Evolutionary conservation across 2,888 invertebrate species (phyloP), one percentile per base, ranked within the genome.

Genomic region (Tachina fera): DNA sequence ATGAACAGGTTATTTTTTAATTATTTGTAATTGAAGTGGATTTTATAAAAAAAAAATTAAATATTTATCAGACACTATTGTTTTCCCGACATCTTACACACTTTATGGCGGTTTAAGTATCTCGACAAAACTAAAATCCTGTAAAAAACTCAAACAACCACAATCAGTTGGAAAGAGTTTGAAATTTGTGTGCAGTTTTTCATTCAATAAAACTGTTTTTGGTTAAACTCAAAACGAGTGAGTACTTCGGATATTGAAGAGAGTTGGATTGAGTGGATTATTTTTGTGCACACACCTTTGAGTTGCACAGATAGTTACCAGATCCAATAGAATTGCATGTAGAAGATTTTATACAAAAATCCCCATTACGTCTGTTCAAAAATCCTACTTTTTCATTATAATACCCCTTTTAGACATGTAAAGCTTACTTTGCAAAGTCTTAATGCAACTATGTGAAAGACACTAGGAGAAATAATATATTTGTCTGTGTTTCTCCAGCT

Each of bases 81-180:
- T 72, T 81, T 83, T 63, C 78, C 87, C 75, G 84, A 85, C 56
- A 85, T 87, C 39, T 77, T 43, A 9, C 41, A 14, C 61, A 65
- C 88, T 87, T 87, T 87, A 84, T 85, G 58, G 61, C 91, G 88
- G 88, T 88, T 88, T 87, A 89, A 91, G 88, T 88, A 83, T 84
- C 90, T 90, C 89, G 89, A 87, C 84, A 87, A 88, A 87, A 90
- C 90, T 91, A 87, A 90, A 72, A 84, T 80, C 65, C 78, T 71
- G 70, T 16, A 60, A 75, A 11, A 76, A 70, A 82, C 85, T 86
- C 83, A 83, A 75, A 76, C 71, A 70, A n/a, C 58, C 49, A 10
- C 56, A 77, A 67, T 49, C 68, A 22, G 39, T 41, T 49, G 16
- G 41, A 49, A 11, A 82, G 58, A 41, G 71, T 16, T 31, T 13